Evolutionary conservation across 1,140 invertebrate genomes (phyloP), one percentile per base, ranked within the genome.

Genomic region (Euschistus heros): DNA sequence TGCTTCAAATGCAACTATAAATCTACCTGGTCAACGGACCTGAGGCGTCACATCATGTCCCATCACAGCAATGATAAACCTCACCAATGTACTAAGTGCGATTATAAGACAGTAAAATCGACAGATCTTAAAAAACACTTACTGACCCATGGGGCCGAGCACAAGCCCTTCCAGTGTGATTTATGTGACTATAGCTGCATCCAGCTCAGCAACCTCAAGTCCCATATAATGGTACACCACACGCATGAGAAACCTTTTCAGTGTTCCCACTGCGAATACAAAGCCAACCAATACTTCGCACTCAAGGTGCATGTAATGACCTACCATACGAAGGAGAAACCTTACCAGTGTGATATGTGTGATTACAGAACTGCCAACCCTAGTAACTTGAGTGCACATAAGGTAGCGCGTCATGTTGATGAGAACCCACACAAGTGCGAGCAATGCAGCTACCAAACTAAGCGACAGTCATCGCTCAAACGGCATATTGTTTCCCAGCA

Each of bases 261-360:
- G 24, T 57, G 54, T 15, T 24, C 54, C 18, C 54, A 57, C 15
- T 57, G 54, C 54, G 24, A 57, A 26, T 57, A 57, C 15, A 24
- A 20, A 24, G 54, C 54, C 24, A 24, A 24, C 18, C 54, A 57
- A 27, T 57, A 20, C 15, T 20, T 24, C 24, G 24, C 20, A 24
- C 54, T 57, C 54, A 22, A 24, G 18, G 18, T 20, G 2, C 54
- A 57, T 26, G 24, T 57, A 24, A 26, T 57, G 15, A 24, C 54
- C 24, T 24, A 24, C 10, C 54, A 57, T 27, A 57, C 54, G 2
- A 57, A 57, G 24, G 54, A 57, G 18, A 57, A 57, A 15, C 54
- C 54, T 24, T 26, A 24, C 24, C 54, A 57, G 5, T 57, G 54
- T 14, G 15, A 24, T 10, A 20, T 57, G 14, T 57, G 54, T 24